Evolutionary conservation across 1,140 invertebrate genomes (phyloP).

Genomic region (Linepithema humile): DNA sequence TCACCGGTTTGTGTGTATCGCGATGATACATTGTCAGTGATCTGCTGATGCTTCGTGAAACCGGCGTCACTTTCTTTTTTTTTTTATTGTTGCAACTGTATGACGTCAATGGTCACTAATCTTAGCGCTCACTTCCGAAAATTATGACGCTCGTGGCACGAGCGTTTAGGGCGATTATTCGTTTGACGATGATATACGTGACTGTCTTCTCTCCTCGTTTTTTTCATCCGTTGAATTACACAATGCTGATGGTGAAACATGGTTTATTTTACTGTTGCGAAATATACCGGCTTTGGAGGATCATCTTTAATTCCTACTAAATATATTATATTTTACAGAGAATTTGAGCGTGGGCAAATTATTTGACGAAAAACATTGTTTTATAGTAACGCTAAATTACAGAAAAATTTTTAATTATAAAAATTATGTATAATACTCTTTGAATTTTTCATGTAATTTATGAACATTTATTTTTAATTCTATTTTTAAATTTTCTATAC

Average conservation of each 20-base stretch:
- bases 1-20: slow-evolving; percentile 42
- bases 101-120: slow-evolving; percentile 71
- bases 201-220: background rate
- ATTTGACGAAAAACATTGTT: too few relatives aligned
- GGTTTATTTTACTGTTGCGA: background rate
- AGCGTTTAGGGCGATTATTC: slow-evolving; percentile 60
- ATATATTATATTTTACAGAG: background rate
- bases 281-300: background rate
- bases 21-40: slow-evolving; percentile 50
- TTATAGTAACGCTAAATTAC: too few relatives aligned
- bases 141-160: slow-evolving; percentile 56
- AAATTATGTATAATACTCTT: too few relatives aligned
- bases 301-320: background rate
- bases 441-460: too few relatives aligned
- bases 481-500: too few relatives aligned
- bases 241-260: background rate
- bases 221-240: background rate
- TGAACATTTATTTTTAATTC: too few relatives aligned
- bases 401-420: too few relatives aligned
- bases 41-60: slow-evolving; percentile 36
- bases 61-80: slow-evolving; percentile 42
- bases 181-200: slow-evolving; percentile 56
- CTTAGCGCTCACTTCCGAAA: slow-evolving; percentile 67
- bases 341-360: background rate
- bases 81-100: slow-evolving; percentile 67